Conservation (phyloP, 2,888 invertebrate species). For the Pristionchus entomophagus region DNA sequence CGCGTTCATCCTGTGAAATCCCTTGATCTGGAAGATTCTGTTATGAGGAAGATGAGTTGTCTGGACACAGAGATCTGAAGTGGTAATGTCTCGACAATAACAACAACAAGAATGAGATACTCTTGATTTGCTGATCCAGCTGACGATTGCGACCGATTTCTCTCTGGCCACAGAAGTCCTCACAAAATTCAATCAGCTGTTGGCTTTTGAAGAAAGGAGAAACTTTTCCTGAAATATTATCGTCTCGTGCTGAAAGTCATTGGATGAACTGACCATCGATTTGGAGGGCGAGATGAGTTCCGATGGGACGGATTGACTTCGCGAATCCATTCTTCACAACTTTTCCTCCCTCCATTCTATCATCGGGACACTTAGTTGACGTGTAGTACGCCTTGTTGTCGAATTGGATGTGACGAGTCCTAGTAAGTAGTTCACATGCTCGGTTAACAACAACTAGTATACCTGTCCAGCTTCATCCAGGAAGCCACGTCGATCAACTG, state of each 20-base stretch:
- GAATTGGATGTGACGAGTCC: constrained; percentile 34
- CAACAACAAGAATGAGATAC: no score
- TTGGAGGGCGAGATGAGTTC: constrained; percentile 47
- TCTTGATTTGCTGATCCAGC: constrained; percentile 29
- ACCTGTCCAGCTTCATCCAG: constrained; percentile 41
- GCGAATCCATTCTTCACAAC: constrained; percentile 50
- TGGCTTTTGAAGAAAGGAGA: constrained; percentile 39
- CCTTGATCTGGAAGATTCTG: constrained; percentile 41
- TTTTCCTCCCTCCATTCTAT: constrained; percentile 47
- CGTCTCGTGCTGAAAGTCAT: not conserved
- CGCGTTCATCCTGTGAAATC: not conserved
- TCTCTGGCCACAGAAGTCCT: not conserved
- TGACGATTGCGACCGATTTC: constrained; percentile 3
- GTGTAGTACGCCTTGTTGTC: constrained; percentile 45
- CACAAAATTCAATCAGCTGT: not conserved
- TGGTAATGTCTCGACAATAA: no score
- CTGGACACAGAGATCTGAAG: constrained; percentile 46
- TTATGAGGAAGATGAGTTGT: constrained; percentile 45
- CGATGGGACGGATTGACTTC: constrained; percentile 50
- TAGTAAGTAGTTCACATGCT: no score
- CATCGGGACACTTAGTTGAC: constrained; percentile 37
- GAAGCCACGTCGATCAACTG: constrained; percentile 23
- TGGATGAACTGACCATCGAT: constrained; percentile 51
- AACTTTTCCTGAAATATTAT: constrained; percentile 33
- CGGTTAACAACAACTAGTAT: no score